Evolutionary conservation across 2,888 invertebrate genomes (phyloP).

Genomic region (Acrobasis suavella): DNA sequence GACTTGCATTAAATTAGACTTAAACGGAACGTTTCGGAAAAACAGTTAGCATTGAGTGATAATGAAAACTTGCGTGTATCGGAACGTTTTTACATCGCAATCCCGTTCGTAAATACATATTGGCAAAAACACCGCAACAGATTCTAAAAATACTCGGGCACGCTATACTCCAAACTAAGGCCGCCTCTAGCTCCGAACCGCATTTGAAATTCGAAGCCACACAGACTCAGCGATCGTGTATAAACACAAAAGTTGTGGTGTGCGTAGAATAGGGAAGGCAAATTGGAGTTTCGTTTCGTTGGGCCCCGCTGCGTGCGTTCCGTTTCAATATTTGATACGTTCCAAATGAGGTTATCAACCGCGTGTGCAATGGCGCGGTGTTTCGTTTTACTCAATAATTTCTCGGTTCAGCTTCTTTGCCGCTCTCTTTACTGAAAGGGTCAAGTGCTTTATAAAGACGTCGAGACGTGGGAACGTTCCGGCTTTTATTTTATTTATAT

Average conservation of each 20-base stretch:
- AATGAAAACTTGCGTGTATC: conserved; percentile 9
- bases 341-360: conserved; percentile 66
- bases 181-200: conserved; percentile 59
- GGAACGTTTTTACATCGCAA: conserved; percentile 48
- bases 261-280: conserved; percentile 32
- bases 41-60: conserved; percentile 1
- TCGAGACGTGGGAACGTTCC: conserved; percentile 70
- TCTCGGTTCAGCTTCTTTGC: conserved; percentile 48
- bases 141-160: conserved; percentile 74
- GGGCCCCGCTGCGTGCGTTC: conserved; percentile 44
- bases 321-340: conserved; percentile 54
- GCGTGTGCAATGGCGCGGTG: conserved; percentile 43
- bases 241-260: conserved; percentile 31
- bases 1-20: background rate
- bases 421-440: conserved; percentile 66
- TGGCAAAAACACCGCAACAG: conserved; percentile 73
- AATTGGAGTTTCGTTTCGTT: conserved; percentile 35
- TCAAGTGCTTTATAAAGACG: conserved; percentile 76
- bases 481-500: conserved; percentile 57
- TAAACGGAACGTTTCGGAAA: background rate
- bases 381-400: conserved; percentile 63
- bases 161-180: conserved; percentile 53
- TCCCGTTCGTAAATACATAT: conserved; percentile 44
- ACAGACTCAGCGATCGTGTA: conserved; percentile 19
- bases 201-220: conserved; percentile 50